A percentile compares a stretch with the other conserved stretches of the same genome.
These are phyloP conservation scores for Ameiurus melas DNA, from an alignment of 2,113 vertebrate species.

Conservation along the genomic window DNA sequence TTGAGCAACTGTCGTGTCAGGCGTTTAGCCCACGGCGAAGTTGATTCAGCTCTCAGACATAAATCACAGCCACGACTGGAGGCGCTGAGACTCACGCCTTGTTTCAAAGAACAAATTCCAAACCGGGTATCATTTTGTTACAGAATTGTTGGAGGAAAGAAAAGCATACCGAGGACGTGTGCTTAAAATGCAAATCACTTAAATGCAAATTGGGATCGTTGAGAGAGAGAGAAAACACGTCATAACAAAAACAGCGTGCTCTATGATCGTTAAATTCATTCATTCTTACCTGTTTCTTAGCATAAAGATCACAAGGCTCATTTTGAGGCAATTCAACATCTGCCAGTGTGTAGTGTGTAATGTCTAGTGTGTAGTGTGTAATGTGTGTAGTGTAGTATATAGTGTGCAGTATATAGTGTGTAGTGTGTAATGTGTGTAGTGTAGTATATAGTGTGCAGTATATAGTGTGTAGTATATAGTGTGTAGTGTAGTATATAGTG, in stretches of 20 bases:
- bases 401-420: background rate
- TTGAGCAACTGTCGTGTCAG: conserved; percentile 61
- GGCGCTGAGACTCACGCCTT: conserved; percentile 62
- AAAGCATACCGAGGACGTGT: background rate
- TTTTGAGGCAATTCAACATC: background rate
- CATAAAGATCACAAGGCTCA: background rate
- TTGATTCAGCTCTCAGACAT: conserved; percentile 61
- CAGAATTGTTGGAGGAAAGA: background rate
- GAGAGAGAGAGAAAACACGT: background rate
- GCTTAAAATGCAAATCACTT: background rate
- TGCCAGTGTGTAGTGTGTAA: too few species aligned
- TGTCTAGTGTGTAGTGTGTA: background rate
- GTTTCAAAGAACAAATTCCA: background rate
- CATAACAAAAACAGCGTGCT: background rate
- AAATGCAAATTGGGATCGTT: background rate
- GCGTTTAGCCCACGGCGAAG: conserved; percentile 52
- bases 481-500: background rate
- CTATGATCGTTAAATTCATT: background rate
- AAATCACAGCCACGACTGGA: conserved; percentile 67
- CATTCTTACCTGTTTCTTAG: too few species aligned
- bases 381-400: background rate
- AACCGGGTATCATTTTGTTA: background rate
- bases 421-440: background rate
- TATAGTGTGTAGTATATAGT: background rate
- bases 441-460: background rate